phyloP scores from a whole-genome alignment of 2,113 vertebrate genomes.

The Laticauda laticaudata region DNA sequence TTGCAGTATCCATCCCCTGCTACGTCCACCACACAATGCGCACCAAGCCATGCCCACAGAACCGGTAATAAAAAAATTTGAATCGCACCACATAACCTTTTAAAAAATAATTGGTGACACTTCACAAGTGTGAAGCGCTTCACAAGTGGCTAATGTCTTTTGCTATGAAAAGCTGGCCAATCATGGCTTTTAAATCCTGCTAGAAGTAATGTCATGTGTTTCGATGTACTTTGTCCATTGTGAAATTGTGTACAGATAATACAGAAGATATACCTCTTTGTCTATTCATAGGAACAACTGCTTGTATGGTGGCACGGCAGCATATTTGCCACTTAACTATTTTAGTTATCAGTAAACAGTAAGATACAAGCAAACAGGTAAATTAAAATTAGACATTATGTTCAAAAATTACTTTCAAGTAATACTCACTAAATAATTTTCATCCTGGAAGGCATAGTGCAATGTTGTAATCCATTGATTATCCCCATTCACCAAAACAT shows the following conservation, averaged over 20 bases:
- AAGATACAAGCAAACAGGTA: neutral
- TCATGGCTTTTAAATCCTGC: neutral
- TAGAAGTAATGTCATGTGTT: neutral
- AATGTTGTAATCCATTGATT: constrained; percentile 97
- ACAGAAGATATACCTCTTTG: neutral
- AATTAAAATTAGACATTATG: neutral
- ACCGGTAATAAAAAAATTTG: too few relatives aligned
- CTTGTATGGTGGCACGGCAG: neutral
- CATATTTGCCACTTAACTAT: neutral
- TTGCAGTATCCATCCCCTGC: too few relatives aligned
- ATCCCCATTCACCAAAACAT: constrained; percentile 94
- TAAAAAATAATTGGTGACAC: neutral
- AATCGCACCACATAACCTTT: neutral
- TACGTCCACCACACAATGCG: too few relatives aligned
- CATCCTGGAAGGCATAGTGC: constrained; percentile 99
- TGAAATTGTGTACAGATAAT: neutral
- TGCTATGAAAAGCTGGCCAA: neutral
- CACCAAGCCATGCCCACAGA: too few relatives aligned
- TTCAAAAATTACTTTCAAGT: neutral
- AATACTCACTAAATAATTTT: constrained; percentile 90
- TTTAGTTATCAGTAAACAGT: neutral
- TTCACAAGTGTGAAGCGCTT: neutral
- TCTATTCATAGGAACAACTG: neutral
- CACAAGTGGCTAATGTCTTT: neutral
- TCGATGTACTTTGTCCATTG: neutral